These are phyloP conservation scores for Drosophila emarginata DNA, from an alignment of 2,888 invertebrate species.

Conservation along the genomic window DNA sequence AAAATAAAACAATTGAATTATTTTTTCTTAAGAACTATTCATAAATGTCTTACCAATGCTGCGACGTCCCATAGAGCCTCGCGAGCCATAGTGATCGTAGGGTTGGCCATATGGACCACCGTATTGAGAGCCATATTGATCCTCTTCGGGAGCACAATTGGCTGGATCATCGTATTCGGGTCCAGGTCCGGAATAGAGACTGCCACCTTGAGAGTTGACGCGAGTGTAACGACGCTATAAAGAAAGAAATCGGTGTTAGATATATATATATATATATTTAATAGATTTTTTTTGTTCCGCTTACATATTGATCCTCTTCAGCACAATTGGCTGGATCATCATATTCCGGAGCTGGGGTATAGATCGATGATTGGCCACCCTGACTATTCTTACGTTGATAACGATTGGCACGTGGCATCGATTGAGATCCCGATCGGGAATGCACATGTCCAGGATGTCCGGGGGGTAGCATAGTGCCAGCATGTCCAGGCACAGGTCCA, in stretches of 20 bases:
- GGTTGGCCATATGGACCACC: constrained; percentile 89
- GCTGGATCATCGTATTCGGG: constrained; percentile 97
- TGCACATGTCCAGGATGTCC: constrained; percentile 90
- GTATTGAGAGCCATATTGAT: constrained; percentile 95
- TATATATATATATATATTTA: no score
- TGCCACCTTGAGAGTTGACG: constrained; percentile 85
- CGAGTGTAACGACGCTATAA: constrained; percentile 88
- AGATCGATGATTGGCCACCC: constrained; percentile 92
- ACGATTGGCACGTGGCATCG: constrained; percentile 91
- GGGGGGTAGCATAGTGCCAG: constrained; percentile 92
- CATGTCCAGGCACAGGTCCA: constrained; percentile 86
- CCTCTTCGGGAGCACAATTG: constrained; percentile 95
- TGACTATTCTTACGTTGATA: constrained; percentile 89
- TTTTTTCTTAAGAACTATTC: no score
- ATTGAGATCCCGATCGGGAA: constrained; percentile 93
- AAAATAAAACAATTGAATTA: neutral
- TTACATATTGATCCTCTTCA: constrained; percentile 94
- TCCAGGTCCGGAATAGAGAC: constrained; percentile 86
- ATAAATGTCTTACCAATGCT: constrained; percentile 83
- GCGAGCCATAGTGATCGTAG: constrained; percentile 94
- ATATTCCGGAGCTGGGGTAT: constrained; percentile 93
- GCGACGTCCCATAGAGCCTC: constrained; percentile 90
- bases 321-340: constrained; percentile 97
- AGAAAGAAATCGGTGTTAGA: neutral
- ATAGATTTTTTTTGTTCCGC: constrained; percentile 26